Evolutionary conservation across 2,113 vertebrate species (phyloP).

Genomic region (Gadus macrocephalus): DNA sequence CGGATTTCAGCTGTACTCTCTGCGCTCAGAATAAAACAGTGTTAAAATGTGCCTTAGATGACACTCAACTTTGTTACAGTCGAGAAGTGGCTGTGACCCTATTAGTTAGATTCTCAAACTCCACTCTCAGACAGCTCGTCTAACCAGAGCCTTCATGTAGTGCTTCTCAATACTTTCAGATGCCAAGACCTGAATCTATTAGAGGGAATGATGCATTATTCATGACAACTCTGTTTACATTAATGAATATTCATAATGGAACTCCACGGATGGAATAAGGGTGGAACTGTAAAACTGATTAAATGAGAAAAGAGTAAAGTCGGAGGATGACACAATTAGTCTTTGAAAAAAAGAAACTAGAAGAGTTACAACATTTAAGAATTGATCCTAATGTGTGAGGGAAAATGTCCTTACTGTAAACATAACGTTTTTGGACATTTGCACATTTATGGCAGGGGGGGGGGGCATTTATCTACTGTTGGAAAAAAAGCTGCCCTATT

Average conservation of each 20-base stretch:
- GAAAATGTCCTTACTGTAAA: too few relatives aligned
- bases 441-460: too few relatives aligned
- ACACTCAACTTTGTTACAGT: constrained; percentile 11
- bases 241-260: constrained; percentile 70
- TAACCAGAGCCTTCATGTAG: constrained; percentile 55
- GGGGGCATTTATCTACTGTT: too few relatives aligned
- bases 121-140: constrained; percentile 39
- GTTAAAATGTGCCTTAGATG: constrained; percentile 8
- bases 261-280: constrained; percentile 65
- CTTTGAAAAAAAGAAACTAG: constrained; percentile 13
- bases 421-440: too few relatives aligned
- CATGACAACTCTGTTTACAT: constrained; percentile 69
- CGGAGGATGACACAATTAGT: constrained; percentile 48
- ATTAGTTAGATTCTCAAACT: constrained; percentile 39
- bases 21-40: background rate
- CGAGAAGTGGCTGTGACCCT: constrained; percentile 18
- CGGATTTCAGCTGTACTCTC: background rate
- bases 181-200: constrained; percentile 67
- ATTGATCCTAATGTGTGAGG: constrained; percentile 6
- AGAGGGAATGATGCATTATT: constrained; percentile 66
- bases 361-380: too few relatives aligned
- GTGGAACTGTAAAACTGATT: constrained; percentile 67
- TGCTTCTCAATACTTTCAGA: constrained; percentile 55
- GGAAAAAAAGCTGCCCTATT: too few relatives aligned
- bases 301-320: constrained; percentile 60